These are phyloP conservation scores for Coptotermes formosanus DNA, from an alignment of 1,140 invertebrate species.

Conservation along the genomic window DNA sequence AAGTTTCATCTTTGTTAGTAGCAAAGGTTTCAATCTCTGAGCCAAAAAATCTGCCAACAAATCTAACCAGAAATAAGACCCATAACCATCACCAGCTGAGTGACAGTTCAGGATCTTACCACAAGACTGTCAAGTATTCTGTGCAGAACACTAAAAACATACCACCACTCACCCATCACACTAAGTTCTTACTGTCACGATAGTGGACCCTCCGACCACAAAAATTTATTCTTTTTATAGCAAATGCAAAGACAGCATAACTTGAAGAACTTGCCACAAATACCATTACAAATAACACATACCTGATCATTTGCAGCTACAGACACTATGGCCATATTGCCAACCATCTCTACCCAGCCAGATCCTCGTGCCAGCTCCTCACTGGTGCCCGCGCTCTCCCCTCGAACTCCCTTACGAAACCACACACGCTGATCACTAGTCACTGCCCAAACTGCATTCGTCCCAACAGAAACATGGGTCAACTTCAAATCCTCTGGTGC, in stretches of 20 bases:
- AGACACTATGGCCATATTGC: constrained; percentile 77
- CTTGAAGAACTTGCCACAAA: not conserved
- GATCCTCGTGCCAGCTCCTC: constrained; percentile 70
- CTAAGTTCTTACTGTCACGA: not conserved
- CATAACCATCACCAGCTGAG: too few species aligned
- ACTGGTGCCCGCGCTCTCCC: constrained; percentile 64
- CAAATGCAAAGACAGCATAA: not conserved
- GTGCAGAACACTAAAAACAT: too few species aligned
- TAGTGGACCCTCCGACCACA: not conserved
- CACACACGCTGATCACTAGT: constrained; percentile 82
- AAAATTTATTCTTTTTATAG: not conserved
- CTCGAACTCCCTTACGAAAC: constrained; percentile 83
- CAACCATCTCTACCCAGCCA: constrained; percentile 81
- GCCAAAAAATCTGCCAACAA: too few species aligned
- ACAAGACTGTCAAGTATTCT: too few species aligned
- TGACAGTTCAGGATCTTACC: too few species aligned
- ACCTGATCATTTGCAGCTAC: constrained; percentile 86
- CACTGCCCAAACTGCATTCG: constrained; percentile 83
- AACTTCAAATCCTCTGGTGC: constrained; percentile 69
- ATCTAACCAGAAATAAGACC: too few species aligned
- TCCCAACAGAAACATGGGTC: constrained; percentile 76
- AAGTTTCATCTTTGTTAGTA: too few species aligned
- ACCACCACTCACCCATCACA: too few species aligned
- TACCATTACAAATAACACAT: constrained; percentile 40
- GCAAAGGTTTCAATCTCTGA: too few species aligned